Base-by-base conservation (phyloP, 1,140 invertebrate species). In the Triops cancriformis region DNA sequence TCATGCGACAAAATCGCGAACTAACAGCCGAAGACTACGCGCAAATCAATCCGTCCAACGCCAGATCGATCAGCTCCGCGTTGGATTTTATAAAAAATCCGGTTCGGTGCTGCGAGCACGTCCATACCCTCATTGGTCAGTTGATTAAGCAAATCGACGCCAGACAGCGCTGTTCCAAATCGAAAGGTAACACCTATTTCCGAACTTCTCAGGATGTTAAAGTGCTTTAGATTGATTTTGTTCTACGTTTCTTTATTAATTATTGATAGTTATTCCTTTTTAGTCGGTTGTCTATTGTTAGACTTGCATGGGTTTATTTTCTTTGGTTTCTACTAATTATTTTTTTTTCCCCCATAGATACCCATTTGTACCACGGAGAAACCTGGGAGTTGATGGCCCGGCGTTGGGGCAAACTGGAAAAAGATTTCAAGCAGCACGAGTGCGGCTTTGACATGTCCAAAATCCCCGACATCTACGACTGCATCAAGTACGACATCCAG, bases 391-490 rank as follows among this genome's bases (percentile, higher is more conserved):
- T 99, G 45, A 97, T 99, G 92, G 94, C 96, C 18, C 87, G 98
- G 37, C 89, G 98, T 51, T 99, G 98, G 98, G 93, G 94, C 9
- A 99, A 99, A 86, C 93, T 99, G 74, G 95, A 99, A 82, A 98
- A 99, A 85, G 98, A 99, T 85, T 99, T 99, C 83, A 94, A 91
- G 81, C 93, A 92, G 0, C 98, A 98, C 85, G 87, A 85, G 80
- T 94, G 93, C 79, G 89, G 90, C 23, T 99, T 95, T 86, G 98
- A 99, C 84, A 99, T 99, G 80, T 98, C 96, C 0, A 99, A 99
- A 87, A 97, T 99, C 79, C 98, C 98, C 0, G 98, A 99, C 84
- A 99, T 99, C 80, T 99, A 99, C 83, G 98, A 99, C 86, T 99
- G 97, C 84, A 99, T 99, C 80, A 99, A 99, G 83, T 99, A 98